Conservation (phyloP, 2,888 invertebrate genomes). For the Rotaria socialis region DNA sequence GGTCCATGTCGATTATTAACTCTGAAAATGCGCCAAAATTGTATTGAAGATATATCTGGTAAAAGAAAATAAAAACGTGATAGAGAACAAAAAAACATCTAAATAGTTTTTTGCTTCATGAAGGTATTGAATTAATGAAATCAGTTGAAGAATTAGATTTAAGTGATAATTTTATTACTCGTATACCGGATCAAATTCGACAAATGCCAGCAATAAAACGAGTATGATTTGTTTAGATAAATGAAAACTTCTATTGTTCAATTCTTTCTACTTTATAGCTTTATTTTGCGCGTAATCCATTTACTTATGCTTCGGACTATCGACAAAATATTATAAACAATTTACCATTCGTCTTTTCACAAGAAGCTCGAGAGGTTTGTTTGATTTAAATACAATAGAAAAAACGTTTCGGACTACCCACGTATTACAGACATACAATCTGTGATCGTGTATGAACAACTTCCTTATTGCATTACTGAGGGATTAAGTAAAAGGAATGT, state of each 20-base stretch:
- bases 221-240: background rate
- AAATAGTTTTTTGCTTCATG: background rate
- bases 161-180: constrained; percentile 31
- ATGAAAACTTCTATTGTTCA: background rate
- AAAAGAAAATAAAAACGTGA: background rate
- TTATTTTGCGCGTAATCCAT: constrained; percentile 14
- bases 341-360: background rate
- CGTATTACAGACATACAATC: too few species aligned
- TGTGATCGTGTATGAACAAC: too few species aligned
- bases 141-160: constrained; percentile 30
- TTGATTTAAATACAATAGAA: too few species aligned
- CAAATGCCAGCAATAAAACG: background rate
- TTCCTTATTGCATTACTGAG: too few species aligned
- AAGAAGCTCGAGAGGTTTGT: background rate
- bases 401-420: too few species aligned
- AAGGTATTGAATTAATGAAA: constrained; percentile 24
- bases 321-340: background rate
- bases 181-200: constrained; percentile 2
- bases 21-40: constrained; percentile 25
- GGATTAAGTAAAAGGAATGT: too few species aligned
- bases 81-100: background rate
- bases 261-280: background rate
- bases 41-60: constrained; percentile 7
- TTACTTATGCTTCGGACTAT: background rate
- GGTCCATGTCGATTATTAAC: background rate